phyloP scores from a whole-genome alignment of 2,113 vertebrate species.

The Telmatochromis bifrenatus region DNA sequence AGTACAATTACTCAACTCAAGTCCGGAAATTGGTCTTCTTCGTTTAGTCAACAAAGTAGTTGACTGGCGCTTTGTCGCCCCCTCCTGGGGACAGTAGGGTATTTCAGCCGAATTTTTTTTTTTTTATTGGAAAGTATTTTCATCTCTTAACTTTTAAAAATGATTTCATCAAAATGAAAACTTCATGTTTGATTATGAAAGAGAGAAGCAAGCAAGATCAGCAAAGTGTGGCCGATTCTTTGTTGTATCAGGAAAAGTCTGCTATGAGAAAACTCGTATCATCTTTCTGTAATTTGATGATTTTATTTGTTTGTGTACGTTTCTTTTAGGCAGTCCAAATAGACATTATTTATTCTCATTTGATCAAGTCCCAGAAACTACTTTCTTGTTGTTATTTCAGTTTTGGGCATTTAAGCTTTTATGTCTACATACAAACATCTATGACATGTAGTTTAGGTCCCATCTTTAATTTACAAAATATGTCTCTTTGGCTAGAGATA shows the following conservation, averaged over 20 bases:
- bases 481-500: neutral
- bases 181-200: neutral
- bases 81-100: fast-evolving
- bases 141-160: neutral
- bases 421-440: neutral
- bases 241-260: fast-evolving
- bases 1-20: neutral
- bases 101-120: neutral
- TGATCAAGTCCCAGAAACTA: neutral
- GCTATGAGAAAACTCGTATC: neutral
- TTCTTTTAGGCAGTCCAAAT: neutral
- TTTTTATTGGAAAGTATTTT: neutral
- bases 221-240: neutral
- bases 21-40: neutral
- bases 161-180: neutral
- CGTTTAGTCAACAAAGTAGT: neutral
- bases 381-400: neutral
- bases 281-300: neutral
- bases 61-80: neutral
- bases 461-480: neutral
- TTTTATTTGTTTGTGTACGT: fast-evolving
- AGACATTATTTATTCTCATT: neutral
- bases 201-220: neutral
- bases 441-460: neutral
- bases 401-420: neutral